These are phyloP conservation scores for Synergus umbraculus DNA, from an alignment of 2,888 invertebrate species.

Conservation along the genomic window DNA sequence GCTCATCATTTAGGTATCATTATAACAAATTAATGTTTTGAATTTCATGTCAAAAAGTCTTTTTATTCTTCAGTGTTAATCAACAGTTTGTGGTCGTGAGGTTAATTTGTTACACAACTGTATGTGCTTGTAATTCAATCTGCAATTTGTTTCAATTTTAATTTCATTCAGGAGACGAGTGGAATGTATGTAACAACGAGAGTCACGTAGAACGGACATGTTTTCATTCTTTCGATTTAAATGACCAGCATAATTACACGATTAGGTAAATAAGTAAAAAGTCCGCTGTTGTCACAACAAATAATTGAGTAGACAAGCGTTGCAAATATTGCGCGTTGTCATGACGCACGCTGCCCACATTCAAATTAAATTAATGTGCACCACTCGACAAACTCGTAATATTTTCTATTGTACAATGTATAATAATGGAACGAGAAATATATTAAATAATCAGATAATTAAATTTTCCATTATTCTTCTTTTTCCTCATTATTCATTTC, in stretches of 20 bases:
- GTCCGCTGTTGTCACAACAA: conserved; percentile 21
- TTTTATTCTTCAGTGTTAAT: neutral
- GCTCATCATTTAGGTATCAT: conserved; percentile 27
- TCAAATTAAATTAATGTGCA: neutral
- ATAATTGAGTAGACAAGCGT: conserved; percentile 17
- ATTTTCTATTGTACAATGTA: neutral
- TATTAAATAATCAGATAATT: too few species aligned
- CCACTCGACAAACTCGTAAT: neutral
- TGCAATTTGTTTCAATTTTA: conserved; percentile 23
- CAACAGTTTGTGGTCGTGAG: neutral
- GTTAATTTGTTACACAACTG: conserved; percentile 27
- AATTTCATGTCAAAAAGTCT: neutral
- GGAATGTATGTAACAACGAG: neutral
- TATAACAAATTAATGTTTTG: neutral
- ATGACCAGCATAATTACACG: neutral
- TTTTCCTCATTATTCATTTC: too few species aligned
- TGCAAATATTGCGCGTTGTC: conserved; percentile 9
- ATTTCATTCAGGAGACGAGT: neutral
- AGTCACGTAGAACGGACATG: conserved; percentile 19
- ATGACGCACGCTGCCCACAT: neutral
- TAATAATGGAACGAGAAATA: neutral
- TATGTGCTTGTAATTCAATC: neutral
- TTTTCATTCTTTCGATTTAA: neutral
- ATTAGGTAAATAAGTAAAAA: conserved; percentile 7
- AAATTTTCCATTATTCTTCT: too few species aligned